Evolutionary conservation across 2,113 vertebrate genomes (phyloP), one percentile per base, ranked within the genome.

Genomic region (Bubo scandiacus): DNA sequence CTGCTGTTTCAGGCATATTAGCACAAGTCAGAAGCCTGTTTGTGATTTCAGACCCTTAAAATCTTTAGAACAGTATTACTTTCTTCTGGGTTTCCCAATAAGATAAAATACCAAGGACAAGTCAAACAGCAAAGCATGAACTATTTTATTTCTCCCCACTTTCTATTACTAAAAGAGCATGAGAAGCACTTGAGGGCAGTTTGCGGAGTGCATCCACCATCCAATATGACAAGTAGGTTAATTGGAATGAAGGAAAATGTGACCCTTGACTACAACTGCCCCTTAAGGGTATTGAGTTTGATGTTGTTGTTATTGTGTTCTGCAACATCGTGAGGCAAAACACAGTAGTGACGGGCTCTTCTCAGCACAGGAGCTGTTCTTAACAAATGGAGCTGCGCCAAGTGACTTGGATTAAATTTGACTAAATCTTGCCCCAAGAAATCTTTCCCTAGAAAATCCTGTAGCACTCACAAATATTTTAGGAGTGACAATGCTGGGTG

Each of bases 191-290:
- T 92, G 70, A 92, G 94, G 95, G 89, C 85, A 96, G 78, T 94
- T 86, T 97, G 92, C 11, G 49, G 84, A 94, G 93, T 85, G 86
- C 91, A 85, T 95, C 94, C 93, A 96, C 91, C 92, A 97, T 94
- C 84, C 91, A 93, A 83, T 93, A 94, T 98, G 97, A 97, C 96
- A 96, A 97, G 91, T 94, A 97, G 95, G 94, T 97, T 96, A 97
- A 98, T 97, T 97, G 96, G 86, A 98, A 96, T 91, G 97, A 97
- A 97, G 77, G 95, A 94, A 96, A 97, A 97, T 97, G 95, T 97
- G 96, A 97, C 94, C 93, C 95, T 97, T 95, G 86, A 95, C 93
- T 96, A 92, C 89, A 91, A 89, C 83, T 95, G 95, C 91, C 95
- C 95, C 97, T 97, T 96, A 84, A 95, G 97, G 95, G 94, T 94